Evolutionary conservation across 1,140 invertebrate species (phyloP), one percentile per base, ranked within the genome.

Genomic region (Pseudoatta argentina): DNA sequence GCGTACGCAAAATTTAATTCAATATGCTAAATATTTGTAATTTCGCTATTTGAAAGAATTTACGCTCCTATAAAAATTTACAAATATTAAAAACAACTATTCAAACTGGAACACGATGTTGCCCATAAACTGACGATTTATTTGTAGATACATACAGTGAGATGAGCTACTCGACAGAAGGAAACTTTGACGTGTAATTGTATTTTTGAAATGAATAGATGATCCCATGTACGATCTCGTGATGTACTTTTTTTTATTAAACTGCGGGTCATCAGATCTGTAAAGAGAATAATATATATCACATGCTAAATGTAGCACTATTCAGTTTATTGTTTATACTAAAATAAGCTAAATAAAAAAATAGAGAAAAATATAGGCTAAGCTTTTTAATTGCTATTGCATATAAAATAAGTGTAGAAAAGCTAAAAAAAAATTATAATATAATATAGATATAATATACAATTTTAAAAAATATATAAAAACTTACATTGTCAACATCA

Each of bases 401-500:
- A 59, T 16, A 27, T 16, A n/a, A 57, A 57, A 5, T 8, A 64
- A 64, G 16, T 73, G n/a, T n/a, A 55, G 4, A n/a, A 14, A 51
- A 66, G 16, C 24, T 44, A 21, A 14, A 27, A 16, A 72, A 48
- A 14, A 7, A 24, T 3, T 39, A 51, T 39, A 39, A 18, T 21
- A 10, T 30, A 48, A 44, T 0, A 3, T 4, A 67, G 12, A 21
- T 67, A 14, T 1, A 24, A n/a, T 10, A 78, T 73, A 18, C 2
- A 53, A 34, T 53, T n/a, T 69, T 55, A 8, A 10, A 2, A 21
- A 57, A 21, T 57, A 21, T 27, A 27, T 24, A 8, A 39, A 64
- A 63, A 93, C 96, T 95, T 94, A 96, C 96, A 92, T 96, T 96
- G 94, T 98, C 97, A 86, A 98, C 97, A 91, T 97, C 96, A 95